These are phyloP conservation scores for Astur gentilis DNA, from an alignment of 2,113 vertebrate species.

Conservation along the genomic window DNA sequence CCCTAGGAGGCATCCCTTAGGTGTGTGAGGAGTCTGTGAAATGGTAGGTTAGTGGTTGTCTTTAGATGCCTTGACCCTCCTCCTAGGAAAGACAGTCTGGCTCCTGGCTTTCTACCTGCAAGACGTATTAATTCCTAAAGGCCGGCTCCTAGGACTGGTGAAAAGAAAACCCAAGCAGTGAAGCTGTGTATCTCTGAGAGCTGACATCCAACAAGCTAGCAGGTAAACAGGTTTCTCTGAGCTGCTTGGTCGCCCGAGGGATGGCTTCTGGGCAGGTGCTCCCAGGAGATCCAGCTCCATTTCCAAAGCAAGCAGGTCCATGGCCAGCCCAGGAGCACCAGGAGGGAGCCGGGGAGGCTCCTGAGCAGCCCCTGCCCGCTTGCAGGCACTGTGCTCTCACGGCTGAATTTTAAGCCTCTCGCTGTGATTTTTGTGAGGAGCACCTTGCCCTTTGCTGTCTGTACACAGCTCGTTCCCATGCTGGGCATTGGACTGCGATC, in stretches of 20 bases:
- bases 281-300: not conserved
- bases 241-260: accelerated
- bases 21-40: not conserved
- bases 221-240: not conserved
- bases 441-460: not conserved
- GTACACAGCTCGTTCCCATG: not conserved
- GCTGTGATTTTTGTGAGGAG: not conserved
- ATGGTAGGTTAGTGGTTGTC: not conserved
- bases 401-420: not conserved
- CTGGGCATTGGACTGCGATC: not conserved
- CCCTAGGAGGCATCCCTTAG: not conserved
- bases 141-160: not conserved
- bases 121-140: not conserved
- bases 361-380: accelerated
- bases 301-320: not conserved
- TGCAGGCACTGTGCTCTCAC: not conserved
- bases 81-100: not conserved
- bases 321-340: not conserved
- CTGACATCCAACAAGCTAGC: not conserved
- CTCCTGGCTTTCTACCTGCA: not conserved
- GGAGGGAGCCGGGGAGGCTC: not conserved
- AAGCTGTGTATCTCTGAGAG: not conserved
- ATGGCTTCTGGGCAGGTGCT: not conserved
- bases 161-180: not conserved
- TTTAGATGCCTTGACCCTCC: not conserved